A percentile compares a stretch with the other conserved stretches of the same genome.
phyloP scores from a whole-genome alignment of 92 coral and sea anemone species.

The Parazoanthus atlanticus region DNA sequence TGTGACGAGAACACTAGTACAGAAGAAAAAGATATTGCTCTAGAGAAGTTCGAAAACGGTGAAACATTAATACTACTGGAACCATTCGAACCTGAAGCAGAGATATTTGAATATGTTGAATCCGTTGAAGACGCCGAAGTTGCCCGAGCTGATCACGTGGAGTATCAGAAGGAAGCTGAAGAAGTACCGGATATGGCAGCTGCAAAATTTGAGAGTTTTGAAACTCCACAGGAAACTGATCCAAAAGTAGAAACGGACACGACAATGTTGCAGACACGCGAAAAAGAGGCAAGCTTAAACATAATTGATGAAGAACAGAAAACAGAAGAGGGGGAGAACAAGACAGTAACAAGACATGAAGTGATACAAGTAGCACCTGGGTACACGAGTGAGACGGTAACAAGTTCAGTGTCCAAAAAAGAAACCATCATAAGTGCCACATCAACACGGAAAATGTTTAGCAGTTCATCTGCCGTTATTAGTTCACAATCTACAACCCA shows the following conservation, averaged over 20 bases:
- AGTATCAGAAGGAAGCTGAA: background rate
- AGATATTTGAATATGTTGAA: slow-evolving; percentile 42
- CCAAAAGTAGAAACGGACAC: background rate
- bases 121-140: slow-evolving; percentile 28
- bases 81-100: slow-evolving; percentile 44
- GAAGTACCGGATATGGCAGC: background rate
- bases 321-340: background rate
- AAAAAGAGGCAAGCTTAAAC: background rate
- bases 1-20: slow-evolving; percentile 8
- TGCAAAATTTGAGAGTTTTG: background rate
- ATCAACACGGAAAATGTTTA: background rate
- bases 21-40: slow-evolving; percentile 26
- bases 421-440: background rate
- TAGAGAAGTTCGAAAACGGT: background rate
- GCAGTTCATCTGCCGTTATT: slow-evolving; percentile 9
- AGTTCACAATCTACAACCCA: slow-evolving; percentile 9
- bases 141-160: background rate
- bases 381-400: background rate
- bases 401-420: background rate
- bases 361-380: background rate
- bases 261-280: background rate
- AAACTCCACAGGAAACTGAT: background rate
- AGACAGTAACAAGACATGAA: background rate
- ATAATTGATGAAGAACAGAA: slow-evolving; percentile 3
- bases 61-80: slow-evolving; percentile 22